Evolutionary conservation across 2,888 invertebrate genomes (phyloP), one percentile per base, ranked within the genome.

Genomic region (Lasius platythorax): DNA sequence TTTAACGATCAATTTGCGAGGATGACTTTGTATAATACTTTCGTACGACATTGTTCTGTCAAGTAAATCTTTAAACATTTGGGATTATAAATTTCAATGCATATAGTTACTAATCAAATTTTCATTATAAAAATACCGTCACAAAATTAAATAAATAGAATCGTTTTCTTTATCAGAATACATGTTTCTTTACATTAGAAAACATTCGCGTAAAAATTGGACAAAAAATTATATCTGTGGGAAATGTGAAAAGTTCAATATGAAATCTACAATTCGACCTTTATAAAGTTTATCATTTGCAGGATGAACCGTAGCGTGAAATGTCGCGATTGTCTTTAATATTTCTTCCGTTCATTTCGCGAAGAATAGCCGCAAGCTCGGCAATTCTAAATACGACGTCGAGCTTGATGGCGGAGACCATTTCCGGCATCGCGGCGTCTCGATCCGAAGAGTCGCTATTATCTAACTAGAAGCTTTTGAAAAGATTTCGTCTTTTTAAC

Each of bases 401-500:
- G 68, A 53, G 70, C 43, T 75, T 64, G 30, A 61, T 46, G 63
- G 76, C 33, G 40, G 84, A 63, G 46, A 58, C 82, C 63, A 58
- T 46, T 86, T 90, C 83, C 85, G 70, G 64, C 83, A 83, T 82
- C 76, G 84, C 79, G 78, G 53, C 70, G 61, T 75, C 58, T 87
- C 84, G 75, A 87, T 87, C 74, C 76, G 70, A 46, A 75, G 53
- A 53, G 67, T 82, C 23, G 9, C 76, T 73, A 90, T 90, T 90
- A 89, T 90, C 64, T 70, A 82, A 89, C 83, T 84, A 73, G 74
- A n/a, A 84, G 23, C 43, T 53, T 66, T 64, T 87, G 83, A 90
- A 90, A 90, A 78, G 84, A 75, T 40, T 70, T 64, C 79, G 73
- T 64, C 79, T 72, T 87, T 90, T 90, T 81, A 81, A 75, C 73